These are phyloP conservation scores for Channallabes apus DNA, from an alignment of 2,797 vertebrate species.

Conservation along the genomic window DNA sequence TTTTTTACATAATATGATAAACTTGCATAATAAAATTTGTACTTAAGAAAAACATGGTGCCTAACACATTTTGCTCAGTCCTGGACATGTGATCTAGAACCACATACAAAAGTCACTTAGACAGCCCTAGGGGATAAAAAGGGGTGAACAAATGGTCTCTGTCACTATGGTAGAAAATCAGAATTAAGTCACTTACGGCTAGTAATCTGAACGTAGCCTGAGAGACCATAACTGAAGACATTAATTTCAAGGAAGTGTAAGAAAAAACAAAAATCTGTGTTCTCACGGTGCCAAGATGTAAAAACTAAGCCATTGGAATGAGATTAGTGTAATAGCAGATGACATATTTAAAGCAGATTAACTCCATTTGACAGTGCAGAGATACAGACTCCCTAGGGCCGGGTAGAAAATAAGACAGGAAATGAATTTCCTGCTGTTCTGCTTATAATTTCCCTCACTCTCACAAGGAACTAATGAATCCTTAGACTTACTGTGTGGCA, in stretches of 20 bases:
- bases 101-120: no score
- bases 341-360: conserved; percentile 7
- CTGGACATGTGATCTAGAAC: no score
- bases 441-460: neutral
- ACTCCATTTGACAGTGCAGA: neutral
- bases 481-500: neutral
- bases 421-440: conserved; percentile 15
- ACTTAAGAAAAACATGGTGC: no score
- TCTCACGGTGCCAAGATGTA: neutral
- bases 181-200: no score
- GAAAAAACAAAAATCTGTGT: neutral
- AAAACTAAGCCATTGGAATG: neutral
- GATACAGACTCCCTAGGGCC: neutral
- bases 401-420: neutral
- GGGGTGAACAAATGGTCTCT: no score
- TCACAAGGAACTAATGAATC: neutral
- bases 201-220: no score
- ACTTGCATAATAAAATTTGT: no score
- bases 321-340: neutral
- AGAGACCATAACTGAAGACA: neutral
- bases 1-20: no score
- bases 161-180: no score
- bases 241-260: neutral
- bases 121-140: no score
- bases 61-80: no score